phyloP scores from a whole-genome alignment of 2,888 invertebrate species.

The Cantharis rustica region DNA sequence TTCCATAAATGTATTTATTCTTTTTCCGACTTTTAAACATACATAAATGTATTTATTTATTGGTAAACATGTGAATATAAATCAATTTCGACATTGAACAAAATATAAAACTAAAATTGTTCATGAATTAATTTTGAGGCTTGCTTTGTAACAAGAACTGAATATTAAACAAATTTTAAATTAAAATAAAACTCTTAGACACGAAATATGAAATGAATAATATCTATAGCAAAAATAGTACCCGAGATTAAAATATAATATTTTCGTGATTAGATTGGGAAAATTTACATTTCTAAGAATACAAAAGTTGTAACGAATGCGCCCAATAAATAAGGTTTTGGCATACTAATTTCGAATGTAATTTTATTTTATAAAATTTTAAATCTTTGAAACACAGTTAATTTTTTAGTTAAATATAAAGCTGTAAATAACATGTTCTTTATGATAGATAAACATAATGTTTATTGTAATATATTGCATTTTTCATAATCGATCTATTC shows the following conservation, averaged over 20 bases:
- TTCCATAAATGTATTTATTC: background rate
- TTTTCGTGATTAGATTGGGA: background rate
- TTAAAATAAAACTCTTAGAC: background rate
- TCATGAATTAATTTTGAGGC: background rate
- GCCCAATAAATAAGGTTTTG: background rate
- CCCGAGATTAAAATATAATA: background rate
- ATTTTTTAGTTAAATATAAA: background rate
- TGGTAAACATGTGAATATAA: background rate
- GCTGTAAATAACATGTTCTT: background rate
- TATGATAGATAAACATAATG: background rate
- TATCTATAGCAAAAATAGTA: background rate
- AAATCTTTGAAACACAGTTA: background rate
- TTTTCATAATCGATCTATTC: background rate
- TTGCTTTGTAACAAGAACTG: background rate
- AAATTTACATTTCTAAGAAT: background rate
- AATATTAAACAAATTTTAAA: background rate
- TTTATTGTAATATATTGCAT: background rate
- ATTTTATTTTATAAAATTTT: background rate
- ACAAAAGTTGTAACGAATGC: background rate
- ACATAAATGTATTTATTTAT: background rate
- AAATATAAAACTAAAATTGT: background rate
- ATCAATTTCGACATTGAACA: background rate
- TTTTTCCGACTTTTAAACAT: background rate
- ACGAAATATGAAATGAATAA: background rate
- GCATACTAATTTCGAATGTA: background rate